Evolutionary conservation across 2,888 invertebrate species (phyloP).

Genomic region (Macrophya alboannulata): DNA sequence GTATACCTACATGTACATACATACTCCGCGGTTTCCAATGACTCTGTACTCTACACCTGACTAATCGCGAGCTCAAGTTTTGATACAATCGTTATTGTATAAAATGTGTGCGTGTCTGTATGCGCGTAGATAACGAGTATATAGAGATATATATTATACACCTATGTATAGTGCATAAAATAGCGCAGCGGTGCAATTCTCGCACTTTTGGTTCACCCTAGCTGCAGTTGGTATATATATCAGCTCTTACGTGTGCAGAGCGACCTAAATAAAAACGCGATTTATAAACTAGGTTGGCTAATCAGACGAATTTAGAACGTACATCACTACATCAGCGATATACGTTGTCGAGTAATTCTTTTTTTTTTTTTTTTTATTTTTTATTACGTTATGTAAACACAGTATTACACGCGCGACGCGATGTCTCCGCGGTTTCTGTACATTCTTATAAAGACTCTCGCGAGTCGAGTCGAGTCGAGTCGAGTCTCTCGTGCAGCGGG

Average conservation of each 20-base stretch:
- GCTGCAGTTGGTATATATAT: background rate
- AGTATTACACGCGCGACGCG: constrained; percentile 20
- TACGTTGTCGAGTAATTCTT: background rate
- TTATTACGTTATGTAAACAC: background rate
- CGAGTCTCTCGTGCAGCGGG: background rate
- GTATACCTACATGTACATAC: background rate
- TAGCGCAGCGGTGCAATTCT: background rate
- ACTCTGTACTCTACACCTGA: background rate
- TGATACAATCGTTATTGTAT: background rate
- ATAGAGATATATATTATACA: background rate
- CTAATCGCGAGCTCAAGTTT: background rate
- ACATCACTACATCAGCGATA: background rate
- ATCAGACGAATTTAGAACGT: constrained; percentile 31
- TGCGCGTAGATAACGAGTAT: background rate
- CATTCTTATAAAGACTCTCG: background rate
- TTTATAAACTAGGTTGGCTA: constrained; percentile 13
- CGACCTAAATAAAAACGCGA: constrained; percentile 19
- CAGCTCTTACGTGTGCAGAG: background rate
- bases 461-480: no score
- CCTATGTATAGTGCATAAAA: background rate
- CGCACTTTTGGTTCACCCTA: background rate
- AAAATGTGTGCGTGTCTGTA: background rate
- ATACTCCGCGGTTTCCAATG: background rate
- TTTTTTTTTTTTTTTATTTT: background rate
- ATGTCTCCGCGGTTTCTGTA: constrained; percentile 10